phyloP scores from a whole-genome alignment of 2,113 vertebrate species.

The Zootoca vivipara region DNA sequence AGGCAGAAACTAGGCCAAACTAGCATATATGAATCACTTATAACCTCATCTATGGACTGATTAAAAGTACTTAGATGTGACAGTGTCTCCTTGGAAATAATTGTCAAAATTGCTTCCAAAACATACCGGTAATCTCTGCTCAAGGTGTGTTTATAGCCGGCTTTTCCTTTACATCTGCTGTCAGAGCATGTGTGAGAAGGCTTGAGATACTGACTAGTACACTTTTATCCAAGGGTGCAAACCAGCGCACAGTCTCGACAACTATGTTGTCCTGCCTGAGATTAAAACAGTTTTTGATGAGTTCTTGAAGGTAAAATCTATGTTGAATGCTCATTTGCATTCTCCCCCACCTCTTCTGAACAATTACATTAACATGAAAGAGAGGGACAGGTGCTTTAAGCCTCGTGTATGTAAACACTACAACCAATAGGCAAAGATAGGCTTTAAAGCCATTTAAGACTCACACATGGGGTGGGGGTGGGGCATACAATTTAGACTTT shows the following conservation, averaged over 20 bases:
- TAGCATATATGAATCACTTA: neutral
- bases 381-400: no score
- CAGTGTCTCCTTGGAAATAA: neutral
- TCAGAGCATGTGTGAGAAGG: neutral
- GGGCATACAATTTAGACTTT: no score
- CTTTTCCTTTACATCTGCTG: neutral
- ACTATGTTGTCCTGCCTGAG: neutral
- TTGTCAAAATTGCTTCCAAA: conserved; percentile 8
- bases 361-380: no score
- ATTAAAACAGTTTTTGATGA: neutral
- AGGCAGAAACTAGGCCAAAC: neutral
- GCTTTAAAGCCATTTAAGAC: no score
- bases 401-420: no score
- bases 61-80: neutral
- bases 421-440: no score
- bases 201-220: neutral
- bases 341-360: neutral
- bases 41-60: neutral
- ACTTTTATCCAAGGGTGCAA: neutral
- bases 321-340: neutral
- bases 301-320: neutral
- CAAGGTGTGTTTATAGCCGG: neutral
- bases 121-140: neutral
- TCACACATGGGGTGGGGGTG: no score
- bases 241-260: neutral